Base-by-base conservation (phyloP, 1,140 invertebrate species). In the Ceratina japonica region DNA sequence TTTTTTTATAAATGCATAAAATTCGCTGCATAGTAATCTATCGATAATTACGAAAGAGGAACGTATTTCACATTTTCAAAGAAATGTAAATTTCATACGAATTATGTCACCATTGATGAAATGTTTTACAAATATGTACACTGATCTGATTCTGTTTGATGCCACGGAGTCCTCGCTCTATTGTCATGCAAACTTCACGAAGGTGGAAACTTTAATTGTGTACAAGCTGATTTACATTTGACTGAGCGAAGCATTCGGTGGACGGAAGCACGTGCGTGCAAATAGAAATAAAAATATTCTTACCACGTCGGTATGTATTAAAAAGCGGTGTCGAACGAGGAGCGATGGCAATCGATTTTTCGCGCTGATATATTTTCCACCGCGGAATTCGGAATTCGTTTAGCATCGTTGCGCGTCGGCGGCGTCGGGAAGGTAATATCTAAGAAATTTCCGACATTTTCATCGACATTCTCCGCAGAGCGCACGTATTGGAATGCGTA, bases 381-480 rank as follows among this genome's bases (percentile, higher is more conserved):
- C 37, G 13, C 13, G 44, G 71, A 73, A 73, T 62, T 73, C 44
- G 71, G 44, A 73, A 73, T 73, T 62, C 71, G 37, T 31, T 72
- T 73, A 52, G 71, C 44, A n/a, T 62, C 71, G 37, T 31, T 72
- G 61, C 27, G 71, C 44, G 27, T 20, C 22, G 44, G 61, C 61
- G 51, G 51, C 37, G 37, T 44, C 37, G 37, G 37, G 37, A 27
- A 63, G 71, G 58, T 73, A 52, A 73, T 73, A 73, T 73, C 71
- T 52, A 65, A 75, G 73, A 75, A 65, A 75, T 75, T 73, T 73
- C 58, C 71, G 24, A 73, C 71, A 73, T 73, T 73, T 73, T 73
- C 71, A 73, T 73, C 58, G 71, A 51, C 31, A 62, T 80, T 68
- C 58, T 52, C 69, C 63, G 37, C 52, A 52, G 62, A 52, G 18